A percentile compares a stretch with the other conserved stretches of the same genome.
Evolutionary conservation across 2,797 vertebrate genomes (phyloP).

Genomic region (Avahi laniger): DNA sequence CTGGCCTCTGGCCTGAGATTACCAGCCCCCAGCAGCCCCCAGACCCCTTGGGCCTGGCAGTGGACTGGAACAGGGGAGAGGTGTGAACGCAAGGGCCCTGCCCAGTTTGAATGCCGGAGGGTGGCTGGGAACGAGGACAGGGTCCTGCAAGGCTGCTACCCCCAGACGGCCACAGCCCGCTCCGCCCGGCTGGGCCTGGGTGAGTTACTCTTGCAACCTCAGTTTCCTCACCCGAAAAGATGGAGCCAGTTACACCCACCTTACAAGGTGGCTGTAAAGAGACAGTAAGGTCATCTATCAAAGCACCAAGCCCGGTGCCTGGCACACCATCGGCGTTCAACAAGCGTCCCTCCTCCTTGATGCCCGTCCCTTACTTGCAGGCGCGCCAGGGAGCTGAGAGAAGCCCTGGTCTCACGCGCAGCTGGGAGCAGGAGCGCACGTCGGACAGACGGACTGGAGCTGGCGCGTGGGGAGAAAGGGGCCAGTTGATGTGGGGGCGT

Average conservation of each 20-base stretch:
- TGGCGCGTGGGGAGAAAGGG: not conserved
- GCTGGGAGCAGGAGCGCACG: not conserved
- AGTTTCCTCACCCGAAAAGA: not conserved
- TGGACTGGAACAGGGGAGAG: not conserved
- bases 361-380: not conserved
- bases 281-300: accelerated
- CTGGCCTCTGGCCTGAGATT: not conserved
- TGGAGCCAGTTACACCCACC: not conserved
- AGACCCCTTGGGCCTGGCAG: too few species aligned
- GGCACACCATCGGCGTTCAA: not conserved
- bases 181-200: not conserved
- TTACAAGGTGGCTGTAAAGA: not conserved
- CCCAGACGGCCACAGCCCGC: not conserved
- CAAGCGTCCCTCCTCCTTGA: not conserved
- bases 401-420: too few species aligned
- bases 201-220: not conserved
- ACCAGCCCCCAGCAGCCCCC: not conserved
- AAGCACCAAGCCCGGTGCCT: too few species aligned
- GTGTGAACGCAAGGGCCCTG: not conserved
- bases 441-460: not conserved
- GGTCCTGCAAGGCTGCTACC: not conserved
- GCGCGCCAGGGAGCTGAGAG: not conserved
- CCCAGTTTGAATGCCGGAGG: not conserved
- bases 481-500: not conserved
- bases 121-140: not conserved